A percentile compares a stretch with the other conserved stretches of the same genome.
phyloP scores from a whole-genome alignment of 2,797 vertebrate species.

The Notolabrus celidotus region DNA sequence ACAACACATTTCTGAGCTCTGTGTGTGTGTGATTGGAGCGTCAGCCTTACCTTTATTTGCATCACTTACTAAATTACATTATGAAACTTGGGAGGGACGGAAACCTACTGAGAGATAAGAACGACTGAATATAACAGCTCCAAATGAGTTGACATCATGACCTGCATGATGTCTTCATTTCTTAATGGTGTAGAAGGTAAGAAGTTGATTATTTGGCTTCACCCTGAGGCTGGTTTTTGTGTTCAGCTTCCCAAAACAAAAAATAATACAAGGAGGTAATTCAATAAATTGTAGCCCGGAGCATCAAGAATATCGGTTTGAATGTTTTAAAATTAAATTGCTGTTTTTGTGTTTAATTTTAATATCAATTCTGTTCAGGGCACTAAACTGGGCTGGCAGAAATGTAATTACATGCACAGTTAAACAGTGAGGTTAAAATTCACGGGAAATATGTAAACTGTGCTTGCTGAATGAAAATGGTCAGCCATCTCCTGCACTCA shows the following conservation, averaged over 20 bases:
- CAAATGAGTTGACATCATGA: conserved; percentile 43
- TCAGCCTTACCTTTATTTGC: conserved; percentile 52
- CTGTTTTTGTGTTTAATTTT: conserved; percentile 44
- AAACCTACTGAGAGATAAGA: conserved; percentile 21
- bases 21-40: conserved; percentile 54
- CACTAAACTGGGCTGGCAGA: conserved; percentile 39
- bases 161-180: conserved; percentile 25
- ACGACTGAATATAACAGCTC: conserved; percentile 38
- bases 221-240: conserved; percentile 36
- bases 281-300: conserved; percentile 20
- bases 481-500: conserved; percentile 27
- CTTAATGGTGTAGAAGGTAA: conserved; percentile 37
- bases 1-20: conserved; percentile 65
- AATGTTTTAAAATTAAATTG: conserved; percentile 25
- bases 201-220: conserved; percentile 44
- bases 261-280: conserved; percentile 12
- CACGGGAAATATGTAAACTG: conserved; percentile 41
- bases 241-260: conserved; percentile 27
- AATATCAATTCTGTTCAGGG: conserved; percentile 38
- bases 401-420: conserved; percentile 68
- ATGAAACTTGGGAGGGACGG: conserved; percentile 26
- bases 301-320: not conserved
- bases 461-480: conserved; percentile 29
- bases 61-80: conserved; percentile 31
- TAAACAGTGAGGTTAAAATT: conserved; percentile 56